Evolutionary conservation across 2,113 vertebrate species (phyloP).

Genomic region (Urocitellus parryii): DNA sequence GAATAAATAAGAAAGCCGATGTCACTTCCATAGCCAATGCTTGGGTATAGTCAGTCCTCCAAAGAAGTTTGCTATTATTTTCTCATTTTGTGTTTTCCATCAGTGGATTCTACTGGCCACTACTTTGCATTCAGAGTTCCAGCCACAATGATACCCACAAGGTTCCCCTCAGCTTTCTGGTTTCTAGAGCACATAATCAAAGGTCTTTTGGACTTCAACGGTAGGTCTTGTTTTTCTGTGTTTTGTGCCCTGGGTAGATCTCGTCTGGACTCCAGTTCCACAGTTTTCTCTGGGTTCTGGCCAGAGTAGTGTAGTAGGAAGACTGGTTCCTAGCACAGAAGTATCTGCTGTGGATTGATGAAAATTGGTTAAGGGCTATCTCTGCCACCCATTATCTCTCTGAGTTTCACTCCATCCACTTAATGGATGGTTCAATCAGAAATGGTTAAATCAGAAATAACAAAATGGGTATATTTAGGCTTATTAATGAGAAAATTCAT

Average conservation of each 20-base stretch:
- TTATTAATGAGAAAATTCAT: not conserved
- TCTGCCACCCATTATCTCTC: too few relatives aligned
- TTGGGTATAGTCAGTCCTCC: not conserved
- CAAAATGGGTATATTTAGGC: not conserved
- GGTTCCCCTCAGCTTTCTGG: not conserved
- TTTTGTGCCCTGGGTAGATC: not conserved
- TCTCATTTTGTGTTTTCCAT: not conserved
- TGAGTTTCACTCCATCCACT: not conserved
- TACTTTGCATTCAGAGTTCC: not conserved
- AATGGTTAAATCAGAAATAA: not conserved
- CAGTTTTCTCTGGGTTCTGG: not conserved
- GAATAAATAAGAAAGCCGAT: not conserved
- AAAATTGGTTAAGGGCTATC: not conserved
- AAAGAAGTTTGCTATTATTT: not conserved
- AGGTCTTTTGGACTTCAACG: not conserved
- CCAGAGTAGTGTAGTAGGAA: fast-evolving
- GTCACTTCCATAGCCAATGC: not conserved
- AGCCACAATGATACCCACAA: not conserved
- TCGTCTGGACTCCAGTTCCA: not conserved
- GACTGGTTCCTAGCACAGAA: not conserved
- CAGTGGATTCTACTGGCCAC: not conserved
- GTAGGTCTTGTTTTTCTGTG: not conserved
- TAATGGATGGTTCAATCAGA: too few relatives aligned
- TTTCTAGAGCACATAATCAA: too few relatives aligned
- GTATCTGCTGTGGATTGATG: not conserved